Evolutionary conservation across 2,113 vertebrate species (phyloP), one percentile per base, ranked within the genome.

Genomic region (Gopherus flavomarginatus): DNA sequence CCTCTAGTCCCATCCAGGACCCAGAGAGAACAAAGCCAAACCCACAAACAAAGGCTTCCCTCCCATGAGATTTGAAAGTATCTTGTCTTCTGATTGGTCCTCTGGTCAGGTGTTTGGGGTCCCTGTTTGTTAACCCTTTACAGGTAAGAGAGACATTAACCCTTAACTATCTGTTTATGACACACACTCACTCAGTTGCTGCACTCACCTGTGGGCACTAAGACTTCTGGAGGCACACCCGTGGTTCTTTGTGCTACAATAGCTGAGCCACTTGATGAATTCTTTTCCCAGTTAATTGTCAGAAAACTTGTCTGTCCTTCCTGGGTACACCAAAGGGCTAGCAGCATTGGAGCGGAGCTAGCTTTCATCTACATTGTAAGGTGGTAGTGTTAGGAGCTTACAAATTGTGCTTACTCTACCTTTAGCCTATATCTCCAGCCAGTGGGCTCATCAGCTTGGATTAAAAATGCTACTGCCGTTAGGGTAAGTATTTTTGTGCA

Each of bases 161-260:
- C n/a, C n/a, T n/a, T n/a, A n/a, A n/a, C n/a, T n/a, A n/a, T n/a
- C n/a, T n/a, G n/a, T n/a, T n/a, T n/a, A n/a, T n/a, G n/a, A n/a
- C n/a, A n/a, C 62, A 69, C 16, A 35, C 62, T 65, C 16, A 69
- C 17, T 69, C 62, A 19, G 7, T n/a, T 69, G 62, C 62, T 69
- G 31, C 35, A n/a, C 62, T 69, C 62, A 21, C 35, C 16, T 69
- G 62, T n/a, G 50, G 7, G 21, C 47, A 81, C 31, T 72, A 5
- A 53, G 49, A 50, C 65, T 94, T 82, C 78, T 81, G 13, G 11
- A 62, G 91, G 44, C 69, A 72, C 52, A 75, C 79, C 26, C 42
- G 53, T 0, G 0, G 2, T 83, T 88, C 82, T 85, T 6, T 72
- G 11, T 53, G 42, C 2, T 80, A 52, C 83, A 89, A 72, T 13